Evolutionary conservation across 2,797 vertebrate genomes (phyloP), one percentile per base, ranked within the genome.

Genomic region (Lemur catta): DNA sequence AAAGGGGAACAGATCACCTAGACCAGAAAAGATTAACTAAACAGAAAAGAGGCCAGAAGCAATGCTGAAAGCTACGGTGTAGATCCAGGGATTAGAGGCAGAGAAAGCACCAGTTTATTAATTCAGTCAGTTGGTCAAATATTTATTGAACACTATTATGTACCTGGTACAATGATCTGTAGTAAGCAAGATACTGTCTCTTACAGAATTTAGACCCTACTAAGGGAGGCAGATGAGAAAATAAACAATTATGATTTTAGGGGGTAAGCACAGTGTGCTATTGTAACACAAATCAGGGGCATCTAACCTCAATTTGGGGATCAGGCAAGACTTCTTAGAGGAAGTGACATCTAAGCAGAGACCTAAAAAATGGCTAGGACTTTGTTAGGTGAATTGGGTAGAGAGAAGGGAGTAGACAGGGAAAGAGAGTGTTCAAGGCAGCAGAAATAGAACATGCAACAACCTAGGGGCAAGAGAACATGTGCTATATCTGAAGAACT

Each of bases 11-110:
- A 46, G 28, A 33, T 71, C 30, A 81, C 35, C 74, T 76, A 86
- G 82, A 50, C n/a, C 10, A 69, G 50, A 95, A 97, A 46, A 80
- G 72, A 81, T 81, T 48, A 85, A 81, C 81, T 48, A 85, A 86
- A 46, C 24, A 92, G 78, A 95, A 96, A 48, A 91, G 71, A n/a
- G n/a, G 24, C 43, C 57, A 92, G 74, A 95, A 41, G 15, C 84
- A 33, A 46, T 84, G 50, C 75, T 82, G 55, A 95, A 86, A 93
- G 38, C 48, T 67, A 46, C 17, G 35, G 4, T 63, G 20, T 76
- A 48, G 71, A 72, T 33, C 65, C 63, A 89, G 57, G 28, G 12
- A 9, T 91, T 82, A 61, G 67, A 38, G 1, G 7, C 63, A 67
- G 2, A 80, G 48, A 93, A 71, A 88, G 26, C 67, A 48, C 13